Evolutionary conservation across 2,888 invertebrate species (phyloP).

Genomic region (Erynnis tages): DNA sequence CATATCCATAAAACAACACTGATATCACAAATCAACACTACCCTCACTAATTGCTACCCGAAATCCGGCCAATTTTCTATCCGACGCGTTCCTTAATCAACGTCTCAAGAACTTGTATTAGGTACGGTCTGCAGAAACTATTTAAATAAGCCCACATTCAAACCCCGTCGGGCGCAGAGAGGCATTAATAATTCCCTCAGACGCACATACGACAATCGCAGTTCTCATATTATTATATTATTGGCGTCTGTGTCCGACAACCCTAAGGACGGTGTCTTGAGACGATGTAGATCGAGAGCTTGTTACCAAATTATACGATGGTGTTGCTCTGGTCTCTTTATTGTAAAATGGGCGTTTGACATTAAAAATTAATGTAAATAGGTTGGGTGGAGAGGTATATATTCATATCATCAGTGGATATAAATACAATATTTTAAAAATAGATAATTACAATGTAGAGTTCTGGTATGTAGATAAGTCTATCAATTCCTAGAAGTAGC

Average conservation of each 20-base stretch:
- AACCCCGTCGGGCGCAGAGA: conserved; percentile 50
- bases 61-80: conserved; percentile 43
- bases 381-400: too few relatives aligned
- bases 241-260: conserved; percentile 68
- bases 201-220: conserved; percentile 76
- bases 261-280: conserved; percentile 63
- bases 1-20: conserved; percentile 3
- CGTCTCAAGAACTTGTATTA: conserved; percentile 49
- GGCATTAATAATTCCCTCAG: conserved; percentile 77
- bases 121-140: conserved; percentile 54
- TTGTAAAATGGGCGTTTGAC: too few relatives aligned
- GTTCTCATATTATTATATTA: conserved; percentile 71
- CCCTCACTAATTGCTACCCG: conserved; percentile 17
- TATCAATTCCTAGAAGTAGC: too few relatives aligned
- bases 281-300: conserved; percentile 57
- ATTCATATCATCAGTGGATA: too few relatives aligned
- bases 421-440: too few relatives aligned
- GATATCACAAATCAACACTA: conserved; percentile 15
- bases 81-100: conserved; percentile 46
- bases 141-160: conserved; percentile 61
- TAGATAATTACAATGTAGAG: too few relatives aligned
- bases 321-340: background rate
- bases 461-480: too few relatives aligned
- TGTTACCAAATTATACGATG: background rate
- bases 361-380: background rate